Base-by-base conservation (phyloP, 2,113 vertebrate species). In the Madoqua kirkii region DNA sequence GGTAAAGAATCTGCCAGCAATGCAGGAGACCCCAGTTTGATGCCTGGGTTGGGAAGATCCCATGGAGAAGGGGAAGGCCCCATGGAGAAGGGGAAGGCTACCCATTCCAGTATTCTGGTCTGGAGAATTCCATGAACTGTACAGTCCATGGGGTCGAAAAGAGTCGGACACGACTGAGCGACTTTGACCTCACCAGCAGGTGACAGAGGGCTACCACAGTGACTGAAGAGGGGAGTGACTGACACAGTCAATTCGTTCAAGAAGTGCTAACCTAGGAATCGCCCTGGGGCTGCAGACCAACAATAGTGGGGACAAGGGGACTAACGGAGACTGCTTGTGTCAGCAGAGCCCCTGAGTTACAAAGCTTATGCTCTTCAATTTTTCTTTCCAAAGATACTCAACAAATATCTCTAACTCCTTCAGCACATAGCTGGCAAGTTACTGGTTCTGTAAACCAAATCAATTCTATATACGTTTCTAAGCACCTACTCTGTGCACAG, bases 271-370 rank as follows among this genome's bases (percentile, higher is more conserved):
- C 25, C 5, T 23, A 36, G 36, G 45, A 23, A 33, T 57, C 27
- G 1, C 7, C 4, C 16, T 0, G 3, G 57, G 27, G 29, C 27
- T 0, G 0, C 52, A 85, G 21, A 50, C 40, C 52, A 83, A 7
- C 0, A 6, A 25, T 5, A 1, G 5, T 36, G 5, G 79, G 27
- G 40, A 17, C 40, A 43, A 8, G 13, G 8, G 11, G 7, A 29
- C n/a, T 45, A 54, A 3, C 25, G 0, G 29, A 55, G 7, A 40
- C 3, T 3, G 7, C 36, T 21, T 57, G 17, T 15, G 40, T 40
- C 12, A 45, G 36, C 2, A 0, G 50, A 79, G 33, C 54, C 23
- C 40, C 17, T 48, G 40, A 16, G 33, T 71, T 90, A 85, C 55
- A 79, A 93, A 81, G 43, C 55, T 83, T 50, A 25, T 57, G 85